Conservation (phyloP, 2,797 vertebrate genomes). For the Etheostoma perlongum region DNA sequence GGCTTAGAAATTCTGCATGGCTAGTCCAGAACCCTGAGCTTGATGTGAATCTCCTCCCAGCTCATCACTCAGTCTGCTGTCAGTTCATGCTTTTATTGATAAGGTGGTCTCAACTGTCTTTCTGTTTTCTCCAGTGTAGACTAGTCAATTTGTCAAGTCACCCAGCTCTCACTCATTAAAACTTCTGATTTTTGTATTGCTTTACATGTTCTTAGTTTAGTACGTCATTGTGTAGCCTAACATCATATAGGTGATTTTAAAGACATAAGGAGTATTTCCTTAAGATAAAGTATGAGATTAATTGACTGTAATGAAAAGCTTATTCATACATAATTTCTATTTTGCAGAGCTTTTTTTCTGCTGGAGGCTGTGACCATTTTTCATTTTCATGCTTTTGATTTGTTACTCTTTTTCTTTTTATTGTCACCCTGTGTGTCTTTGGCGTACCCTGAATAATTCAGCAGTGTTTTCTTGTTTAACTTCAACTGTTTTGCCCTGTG, state of each 20-base stretch:
- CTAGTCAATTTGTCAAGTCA: constrained; percentile 33
- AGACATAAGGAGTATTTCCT: neutral
- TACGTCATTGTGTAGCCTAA: neutral
- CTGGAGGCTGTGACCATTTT: neutral
- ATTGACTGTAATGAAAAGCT: neutral
- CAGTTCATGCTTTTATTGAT: constrained; percentile 58
- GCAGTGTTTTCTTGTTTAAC: constrained; percentile 17
- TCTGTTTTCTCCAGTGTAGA: constrained; percentile 45
- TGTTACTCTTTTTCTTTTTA: neutral
- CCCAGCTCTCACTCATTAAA: constrained; percentile 19
- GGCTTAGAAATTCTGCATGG: constrained; percentile 49
- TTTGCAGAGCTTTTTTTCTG: neutral
- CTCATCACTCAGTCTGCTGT: constrained; percentile 54
- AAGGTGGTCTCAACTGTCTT: constrained; percentile 46
- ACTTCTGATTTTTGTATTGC: constrained; percentile 7
- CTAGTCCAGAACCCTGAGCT: constrained; percentile 55
- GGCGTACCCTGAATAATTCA: constrained; percentile 29
- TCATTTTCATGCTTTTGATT: neutral
- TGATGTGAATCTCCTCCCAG: constrained; percentile 45
- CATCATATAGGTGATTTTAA: neutral
- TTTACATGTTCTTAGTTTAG: neutral
- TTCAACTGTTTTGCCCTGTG: constrained; percentile 1
- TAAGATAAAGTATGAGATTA: neutral
- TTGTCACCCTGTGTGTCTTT: constrained; percentile 14
- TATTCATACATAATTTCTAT: constrained; percentile 13